Evolutionary conservation across 2,888 invertebrate species (phyloP), one percentile per base, ranked within the genome.

Genomic region (Patella ulyssiponensis): DNA sequence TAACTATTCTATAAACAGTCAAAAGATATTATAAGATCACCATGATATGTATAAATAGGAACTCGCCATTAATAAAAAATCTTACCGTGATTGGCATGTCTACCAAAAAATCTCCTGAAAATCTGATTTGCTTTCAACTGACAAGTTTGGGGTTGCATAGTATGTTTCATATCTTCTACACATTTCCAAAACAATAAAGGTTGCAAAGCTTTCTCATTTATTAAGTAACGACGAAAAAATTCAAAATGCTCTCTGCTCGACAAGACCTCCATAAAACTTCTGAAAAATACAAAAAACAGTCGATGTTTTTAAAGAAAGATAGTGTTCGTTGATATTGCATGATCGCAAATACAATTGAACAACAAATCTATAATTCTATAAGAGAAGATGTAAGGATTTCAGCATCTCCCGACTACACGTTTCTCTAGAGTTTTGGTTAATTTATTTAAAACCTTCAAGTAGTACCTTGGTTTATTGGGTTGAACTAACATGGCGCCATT

Each of bases 171-270:
- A 11, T 86, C 86, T 72, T 87, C 84, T 2, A 87, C 82, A 12
- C 81, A 79, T 70, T 75, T 76, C 86, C 86, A 87, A 73, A 87
- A 86, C 79, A 79, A 12, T 15, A 85, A 78, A 0, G 86, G 86
- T 4, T 80, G 14, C 1, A 70, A 69, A 20, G 74, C 77, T 70
- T 84, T 84, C 56, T 83, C 77, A 0, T 71, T 74, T 69, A 79
- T 70, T 78, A 87, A 81, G 72, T 80, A 87, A 1, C 84, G 79
- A 75, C 86, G 85, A 77, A 87, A 87, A 77, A 80, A 85, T 17
- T 86, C 86, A 58, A 73, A 87, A 5, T 87, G 86, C 2, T 70
- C 15, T 1, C 76, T 71, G 15, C 74, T 73, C 0, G 82, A 77
- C 15, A 87, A 71, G 11, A 85, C 81, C 56, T 87, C 87, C 9